phyloP scores from a whole-genome alignment of 2,797 vertebrate species.

The Leuciscus waleckii region DNA sequence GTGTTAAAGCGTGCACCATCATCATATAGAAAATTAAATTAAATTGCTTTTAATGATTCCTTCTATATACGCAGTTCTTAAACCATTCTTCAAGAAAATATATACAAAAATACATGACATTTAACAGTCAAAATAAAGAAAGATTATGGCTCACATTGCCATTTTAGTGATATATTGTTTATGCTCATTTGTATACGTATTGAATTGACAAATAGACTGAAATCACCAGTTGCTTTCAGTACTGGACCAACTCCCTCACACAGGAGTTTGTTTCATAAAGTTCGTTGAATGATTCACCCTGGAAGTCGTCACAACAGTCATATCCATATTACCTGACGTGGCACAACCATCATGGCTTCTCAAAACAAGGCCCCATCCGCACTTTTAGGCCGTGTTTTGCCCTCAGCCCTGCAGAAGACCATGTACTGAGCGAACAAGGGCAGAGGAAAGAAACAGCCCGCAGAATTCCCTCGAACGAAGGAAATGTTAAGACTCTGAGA shows the following conservation, averaged over 20 bases:
- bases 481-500: constrained; percentile 50
- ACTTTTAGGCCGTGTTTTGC: constrained; percentile 20
- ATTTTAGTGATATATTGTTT: constrained; percentile 47
- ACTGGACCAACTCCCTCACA: constrained; percentile 6
- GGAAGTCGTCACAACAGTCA: constrained; percentile 33
- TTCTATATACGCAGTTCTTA: constrained; percentile 35
- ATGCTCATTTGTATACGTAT: constrained; percentile 41
- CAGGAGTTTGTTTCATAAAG: neutral
- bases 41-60: neutral
- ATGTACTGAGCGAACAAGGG: constrained; percentile 37
- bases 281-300: constrained; percentile 31
- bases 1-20: neutral
- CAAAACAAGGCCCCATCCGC: neutral
- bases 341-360: constrained; percentile 1
- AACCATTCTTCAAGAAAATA: constrained; percentile 56
- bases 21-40: neutral
- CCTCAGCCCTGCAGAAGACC: constrained; percentile 36
- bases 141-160: constrained; percentile 8
- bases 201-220: constrained; percentile 26
- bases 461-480: constrained; percentile 40
- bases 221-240: constrained; percentile 21
- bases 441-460: constrained; percentile 50
- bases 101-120: constrained; percentile 63
- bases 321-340: constrained; percentile 36
- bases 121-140: constrained; percentile 58